These are phyloP conservation scores for Keiferia lycopersicella DNA, from an alignment of 2,888 invertebrate genomes.

Conservation along the genomic window DNA sequence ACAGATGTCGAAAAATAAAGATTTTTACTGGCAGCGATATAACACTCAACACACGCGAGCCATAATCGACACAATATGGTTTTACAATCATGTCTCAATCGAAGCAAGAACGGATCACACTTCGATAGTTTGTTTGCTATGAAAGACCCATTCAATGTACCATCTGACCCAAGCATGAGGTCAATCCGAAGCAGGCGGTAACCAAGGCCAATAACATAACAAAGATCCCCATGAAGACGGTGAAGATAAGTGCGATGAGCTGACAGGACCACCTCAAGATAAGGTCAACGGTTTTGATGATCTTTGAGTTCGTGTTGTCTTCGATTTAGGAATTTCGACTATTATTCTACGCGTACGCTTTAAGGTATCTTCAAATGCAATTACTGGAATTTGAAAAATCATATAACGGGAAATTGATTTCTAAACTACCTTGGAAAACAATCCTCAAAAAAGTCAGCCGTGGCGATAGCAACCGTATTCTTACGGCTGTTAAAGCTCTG, in stretches of 20 bases:
- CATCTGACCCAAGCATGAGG: constrained; percentile 10
- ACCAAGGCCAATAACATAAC: constrained; percentile 53
- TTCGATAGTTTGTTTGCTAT: constrained; percentile 23
- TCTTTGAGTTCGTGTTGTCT: neutral
- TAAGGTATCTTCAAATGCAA: too few relatives aligned
- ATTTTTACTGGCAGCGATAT: constrained; percentile 7
- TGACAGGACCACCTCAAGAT: constrained; percentile 45
- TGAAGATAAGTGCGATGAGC: constrained; percentile 41
- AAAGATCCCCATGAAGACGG: constrained; percentile 46
- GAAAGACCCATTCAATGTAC: constrained; percentile 16
- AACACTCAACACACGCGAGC: constrained; percentile 11
- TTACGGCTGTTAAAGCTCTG: too few relatives aligned
- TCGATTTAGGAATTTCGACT: neutral
- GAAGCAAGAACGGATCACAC: constrained; percentile 20
- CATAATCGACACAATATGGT: constrained; percentile 16
- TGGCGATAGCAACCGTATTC: too few relatives aligned
- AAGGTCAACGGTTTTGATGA: constrained; percentile 12
- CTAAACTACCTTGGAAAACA: too few relatives aligned
- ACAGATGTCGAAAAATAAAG: neutral
- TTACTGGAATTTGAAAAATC: too few relatives aligned
- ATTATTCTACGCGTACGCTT: too few relatives aligned
- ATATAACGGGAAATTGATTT: too few relatives aligned
- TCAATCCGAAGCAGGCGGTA: constrained; percentile 13
- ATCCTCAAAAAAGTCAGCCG: too few relatives aligned
- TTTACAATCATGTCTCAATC: constrained; percentile 30